A percentile compares a stretch with the other conserved stretches of the same genome.
These are phyloP conservation scores for Smittia sp. DNA, from an alignment of 2,888 invertebrate genomes.

Conservation along the genomic window DNA sequence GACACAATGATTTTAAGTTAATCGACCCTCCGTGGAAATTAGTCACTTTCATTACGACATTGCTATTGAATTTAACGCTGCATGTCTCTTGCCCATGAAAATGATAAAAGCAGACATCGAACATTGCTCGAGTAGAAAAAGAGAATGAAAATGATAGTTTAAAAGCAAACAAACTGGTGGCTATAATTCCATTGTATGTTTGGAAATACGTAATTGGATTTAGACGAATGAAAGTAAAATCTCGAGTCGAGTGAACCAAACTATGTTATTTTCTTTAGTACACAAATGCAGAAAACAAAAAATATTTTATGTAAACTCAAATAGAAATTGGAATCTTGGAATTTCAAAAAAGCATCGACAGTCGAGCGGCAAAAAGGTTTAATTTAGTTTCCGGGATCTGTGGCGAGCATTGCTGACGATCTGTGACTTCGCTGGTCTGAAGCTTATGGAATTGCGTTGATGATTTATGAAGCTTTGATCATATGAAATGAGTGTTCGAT, in stretches of 20 bases:
- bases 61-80: too few species aligned
- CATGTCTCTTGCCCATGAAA: too few species aligned
- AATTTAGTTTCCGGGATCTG: not conserved
- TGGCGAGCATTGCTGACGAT: not conserved
- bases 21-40: too few species aligned
- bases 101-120: too few species aligned
- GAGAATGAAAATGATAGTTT: not conserved
- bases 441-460: too few species aligned
- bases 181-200: not conserved
- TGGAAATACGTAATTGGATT: not conserved
- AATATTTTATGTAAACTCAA: not conserved
- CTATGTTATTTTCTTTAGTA: not conserved
- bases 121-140: too few species aligned
- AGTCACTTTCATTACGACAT: too few species aligned
- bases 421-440: too few species aligned
- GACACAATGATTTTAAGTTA: not conserved
- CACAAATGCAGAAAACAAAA: not conserved
- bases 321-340: not conserved
- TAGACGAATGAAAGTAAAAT: slow-evolving; percentile 20
- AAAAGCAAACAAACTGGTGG: not conserved
- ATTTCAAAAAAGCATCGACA: not conserved
- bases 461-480: too few species aligned
- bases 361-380: not conserved
- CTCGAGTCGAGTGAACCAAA: not conserved
- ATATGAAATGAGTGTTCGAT: too few species aligned